Evolutionary conservation across 2,797 vertebrate genomes (phyloP).

Genomic region (Coregonus sp.): DNA sequence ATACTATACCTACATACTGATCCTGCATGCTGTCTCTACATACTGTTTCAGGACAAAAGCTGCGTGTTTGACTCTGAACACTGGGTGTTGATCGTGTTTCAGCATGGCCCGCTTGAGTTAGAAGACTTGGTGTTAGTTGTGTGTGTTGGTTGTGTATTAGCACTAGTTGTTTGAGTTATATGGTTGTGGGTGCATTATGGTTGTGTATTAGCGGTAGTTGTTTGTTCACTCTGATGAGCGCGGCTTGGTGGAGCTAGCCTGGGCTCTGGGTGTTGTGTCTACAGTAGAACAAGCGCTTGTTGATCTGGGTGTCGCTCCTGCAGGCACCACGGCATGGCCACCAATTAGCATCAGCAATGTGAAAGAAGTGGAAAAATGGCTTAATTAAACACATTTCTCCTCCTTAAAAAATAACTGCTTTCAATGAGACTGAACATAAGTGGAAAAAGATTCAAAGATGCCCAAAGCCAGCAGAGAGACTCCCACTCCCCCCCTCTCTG

Average conservation of each 20-base stretch:
- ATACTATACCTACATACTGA: too few species aligned
- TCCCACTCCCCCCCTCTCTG: not conserved
- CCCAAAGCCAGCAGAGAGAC: slow-evolving; percentile 25
- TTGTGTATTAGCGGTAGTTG: not conserved
- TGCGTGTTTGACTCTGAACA: not conserved
- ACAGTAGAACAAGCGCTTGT: slow-evolving; percentile 19
- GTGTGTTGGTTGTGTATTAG: too few species aligned
- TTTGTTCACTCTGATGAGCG: not conserved
- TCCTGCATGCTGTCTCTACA: too few species aligned
- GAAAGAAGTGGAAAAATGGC: slow-evolving; percentile 33
- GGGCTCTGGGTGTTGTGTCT: slow-evolving; percentile 17
- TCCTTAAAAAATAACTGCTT: slow-evolving; percentile 28
- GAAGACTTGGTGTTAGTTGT: too few species aligned
- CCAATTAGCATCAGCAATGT: slow-evolving; percentile 17
- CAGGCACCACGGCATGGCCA: slow-evolving; percentile 14
- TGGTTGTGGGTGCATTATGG: not conserved
- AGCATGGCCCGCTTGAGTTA: not conserved
- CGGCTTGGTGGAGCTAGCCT: not conserved
- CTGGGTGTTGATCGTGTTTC: not conserved
- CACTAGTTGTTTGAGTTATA: too few species aligned
- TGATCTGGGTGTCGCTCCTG: slow-evolving; percentile 28
- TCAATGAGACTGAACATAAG: slow-evolving; percentile 28
- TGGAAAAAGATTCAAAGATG: slow-evolving; percentile 17
- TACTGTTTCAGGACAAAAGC: slow-evolving; percentile 14
- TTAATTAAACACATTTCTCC: slow-evolving; percentile 42